phyloP scores from a whole-genome alignment of 2,888 invertebrate species.

The Periphyllus acericola region DNA sequence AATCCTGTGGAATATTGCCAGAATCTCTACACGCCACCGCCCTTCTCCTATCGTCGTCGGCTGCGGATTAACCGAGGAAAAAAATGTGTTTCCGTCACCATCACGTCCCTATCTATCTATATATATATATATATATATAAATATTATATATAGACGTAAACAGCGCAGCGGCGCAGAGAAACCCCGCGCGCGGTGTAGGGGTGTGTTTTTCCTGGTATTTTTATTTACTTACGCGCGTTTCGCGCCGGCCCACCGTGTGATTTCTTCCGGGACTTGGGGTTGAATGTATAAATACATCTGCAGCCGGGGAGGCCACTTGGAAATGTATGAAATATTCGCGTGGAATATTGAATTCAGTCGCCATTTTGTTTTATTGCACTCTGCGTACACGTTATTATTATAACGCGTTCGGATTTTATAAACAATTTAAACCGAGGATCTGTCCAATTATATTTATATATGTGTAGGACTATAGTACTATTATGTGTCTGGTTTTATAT shows the following conservation, averaged over 20 bases:
- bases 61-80: conserved; percentile 27
- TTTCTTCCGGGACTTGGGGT: conserved; percentile 30
- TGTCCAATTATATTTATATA: too few relatives aligned
- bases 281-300: conserved; percentile 27
- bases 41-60: neutral
- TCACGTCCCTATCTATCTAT: neutral
- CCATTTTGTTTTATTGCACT: conserved; percentile 17
- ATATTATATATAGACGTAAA: neutral
- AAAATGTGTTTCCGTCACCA: conserved; percentile 39
- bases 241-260: conserved; percentile 18
- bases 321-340: neutral
- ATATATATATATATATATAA: neutral
- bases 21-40: neutral
- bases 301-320: neutral
- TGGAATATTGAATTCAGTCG: conserved; percentile 1
- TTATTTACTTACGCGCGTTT: conserved; percentile 44
- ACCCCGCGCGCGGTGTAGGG: neutral
- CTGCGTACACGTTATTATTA: neutral
- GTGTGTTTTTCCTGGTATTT: conserved; percentile 35
- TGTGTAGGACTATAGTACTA: too few relatives aligned
- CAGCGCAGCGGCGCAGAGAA: neutral
- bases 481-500: too few relatives aligned
- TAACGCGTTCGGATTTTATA: neutral
- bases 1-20: conserved; percentile 58
- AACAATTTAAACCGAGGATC: too few relatives aligned